A percentile compares a stretch with the other conserved stretches of the same genome.
Evolutionary conservation across 2,797 vertebrate genomes (phyloP).

Genomic region (Nyctalus aviator): DNA sequence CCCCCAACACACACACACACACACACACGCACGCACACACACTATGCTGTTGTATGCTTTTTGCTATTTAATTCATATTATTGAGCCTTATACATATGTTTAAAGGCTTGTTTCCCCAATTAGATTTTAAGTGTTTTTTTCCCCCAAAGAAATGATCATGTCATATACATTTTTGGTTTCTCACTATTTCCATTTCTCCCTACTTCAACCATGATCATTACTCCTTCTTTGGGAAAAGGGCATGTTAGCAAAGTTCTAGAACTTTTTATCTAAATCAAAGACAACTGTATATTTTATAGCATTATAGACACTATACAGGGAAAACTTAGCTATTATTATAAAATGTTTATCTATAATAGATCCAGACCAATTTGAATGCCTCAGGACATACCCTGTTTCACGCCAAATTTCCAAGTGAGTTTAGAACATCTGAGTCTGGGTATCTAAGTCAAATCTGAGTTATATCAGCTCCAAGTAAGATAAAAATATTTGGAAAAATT

Average conservation of each 20-base stretch:
- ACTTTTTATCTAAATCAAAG: conserved; percentile 30
- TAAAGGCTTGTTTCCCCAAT: conserved; percentile 37
- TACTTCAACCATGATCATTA: neutral
- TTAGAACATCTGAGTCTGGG: conserved; percentile 48
- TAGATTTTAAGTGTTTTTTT: conserved; percentile 14
- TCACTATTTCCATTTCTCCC: neutral
- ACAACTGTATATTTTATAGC: conserved; percentile 31
- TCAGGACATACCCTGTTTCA: neutral
- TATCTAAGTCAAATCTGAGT: conserved; percentile 18
- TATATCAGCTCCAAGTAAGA: neutral
- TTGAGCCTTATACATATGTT: neutral
- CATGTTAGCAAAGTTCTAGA: conserved; percentile 3
- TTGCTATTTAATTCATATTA: conserved; percentile 37
- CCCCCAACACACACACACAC: too few relatives aligned
- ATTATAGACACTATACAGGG: neutral
- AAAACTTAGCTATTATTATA: conserved; percentile 18
- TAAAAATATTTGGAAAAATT: conserved; percentile 11
- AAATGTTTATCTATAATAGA: conserved; percentile 29
- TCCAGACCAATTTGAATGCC: neutral
- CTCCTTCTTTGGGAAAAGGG: neutral
- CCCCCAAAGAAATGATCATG: conserved; percentile 4
- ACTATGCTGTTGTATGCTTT: neutral
- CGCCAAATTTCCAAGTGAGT: conserved; percentile 40
- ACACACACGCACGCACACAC: neutral
- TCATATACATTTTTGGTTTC: conserved; percentile 27